Conservation (phyloP, 2,113 vertebrate genomes). For the Zosterops hypoxanthus region DNA sequence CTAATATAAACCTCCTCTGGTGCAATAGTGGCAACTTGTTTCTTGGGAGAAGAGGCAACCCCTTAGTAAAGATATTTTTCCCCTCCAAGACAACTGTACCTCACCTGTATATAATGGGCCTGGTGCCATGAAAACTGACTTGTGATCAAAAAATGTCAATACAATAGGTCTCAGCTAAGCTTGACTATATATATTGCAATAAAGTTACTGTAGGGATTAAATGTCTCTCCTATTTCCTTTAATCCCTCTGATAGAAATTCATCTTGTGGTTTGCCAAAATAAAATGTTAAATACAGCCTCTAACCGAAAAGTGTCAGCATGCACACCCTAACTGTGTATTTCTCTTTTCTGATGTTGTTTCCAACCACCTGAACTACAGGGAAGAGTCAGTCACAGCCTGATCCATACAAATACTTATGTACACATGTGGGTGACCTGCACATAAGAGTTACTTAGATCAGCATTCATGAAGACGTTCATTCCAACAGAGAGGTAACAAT, state of each 20-base stretch:
- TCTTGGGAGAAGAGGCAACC: background rate
- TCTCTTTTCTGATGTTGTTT: background rate
- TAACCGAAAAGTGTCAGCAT: background rate
- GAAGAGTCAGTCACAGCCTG: background rate
- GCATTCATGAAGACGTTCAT: background rate
- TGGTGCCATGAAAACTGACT: background rate
- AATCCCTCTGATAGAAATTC: background rate
- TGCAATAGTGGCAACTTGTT: background rate
- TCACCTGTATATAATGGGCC: background rate
- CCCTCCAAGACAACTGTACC: accelerated
- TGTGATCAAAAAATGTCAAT: background rate
- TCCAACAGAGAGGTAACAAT: background rate
- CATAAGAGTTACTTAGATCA: background rate
- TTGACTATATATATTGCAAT: background rate
- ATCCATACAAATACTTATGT: background rate
- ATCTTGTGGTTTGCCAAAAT: background rate
- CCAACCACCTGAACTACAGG: background rate
- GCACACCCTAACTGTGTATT: background rate
- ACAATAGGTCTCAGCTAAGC: background rate
- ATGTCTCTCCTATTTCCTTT: background rate
- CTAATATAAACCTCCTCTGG: background rate
- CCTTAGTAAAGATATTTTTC: background rate
- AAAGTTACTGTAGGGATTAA: background rate
- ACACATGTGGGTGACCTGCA: accelerated
- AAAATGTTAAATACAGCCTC: background rate